phyloP scores from a whole-genome alignment of 2,888 invertebrate genomes.

The Perizoma affinitatum region DNA sequence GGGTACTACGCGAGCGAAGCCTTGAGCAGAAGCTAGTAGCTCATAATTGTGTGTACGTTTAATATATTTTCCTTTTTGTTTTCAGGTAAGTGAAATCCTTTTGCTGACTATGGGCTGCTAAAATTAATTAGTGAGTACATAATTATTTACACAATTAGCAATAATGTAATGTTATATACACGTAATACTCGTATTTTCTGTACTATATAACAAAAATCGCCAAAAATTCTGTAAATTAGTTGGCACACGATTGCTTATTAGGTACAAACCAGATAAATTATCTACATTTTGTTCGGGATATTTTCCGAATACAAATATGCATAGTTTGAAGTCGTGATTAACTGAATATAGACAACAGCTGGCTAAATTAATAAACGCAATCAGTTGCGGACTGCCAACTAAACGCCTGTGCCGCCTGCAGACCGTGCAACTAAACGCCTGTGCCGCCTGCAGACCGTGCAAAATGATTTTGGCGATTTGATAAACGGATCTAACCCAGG shows the following conservation, averaged over 20 bases:
- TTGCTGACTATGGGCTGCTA: neutral
- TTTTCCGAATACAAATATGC: neutral
- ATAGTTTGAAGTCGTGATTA: neutral
- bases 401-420: neutral
- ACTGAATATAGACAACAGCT: neutral
- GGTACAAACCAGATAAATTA: no score
- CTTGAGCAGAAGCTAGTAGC: no score
- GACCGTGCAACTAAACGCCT: neutral
- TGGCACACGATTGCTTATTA: no score
- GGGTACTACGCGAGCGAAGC: no score
- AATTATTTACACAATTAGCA: no score
- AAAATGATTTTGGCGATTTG: neutral
- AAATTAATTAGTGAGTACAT: neutral
- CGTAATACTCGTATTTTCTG: no score
- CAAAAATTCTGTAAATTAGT: no score
- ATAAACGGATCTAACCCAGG: neutral
- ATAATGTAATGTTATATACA: no score
- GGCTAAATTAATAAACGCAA: neutral
- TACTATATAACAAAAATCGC: no score
- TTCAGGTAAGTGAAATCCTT: conserved; percentile 8
- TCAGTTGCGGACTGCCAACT: neutral
- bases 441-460: neutral
- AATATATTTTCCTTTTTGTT: neutral
- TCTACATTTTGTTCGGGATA: no score
- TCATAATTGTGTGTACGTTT: no score